A percentile compares a stretch with the other conserved stretches of the same genome.
These are phyloP conservation scores for Halocaridina rubra DNA, from an alignment of 2,888 invertebrate genomes.

Conservation along the genomic window DNA sequence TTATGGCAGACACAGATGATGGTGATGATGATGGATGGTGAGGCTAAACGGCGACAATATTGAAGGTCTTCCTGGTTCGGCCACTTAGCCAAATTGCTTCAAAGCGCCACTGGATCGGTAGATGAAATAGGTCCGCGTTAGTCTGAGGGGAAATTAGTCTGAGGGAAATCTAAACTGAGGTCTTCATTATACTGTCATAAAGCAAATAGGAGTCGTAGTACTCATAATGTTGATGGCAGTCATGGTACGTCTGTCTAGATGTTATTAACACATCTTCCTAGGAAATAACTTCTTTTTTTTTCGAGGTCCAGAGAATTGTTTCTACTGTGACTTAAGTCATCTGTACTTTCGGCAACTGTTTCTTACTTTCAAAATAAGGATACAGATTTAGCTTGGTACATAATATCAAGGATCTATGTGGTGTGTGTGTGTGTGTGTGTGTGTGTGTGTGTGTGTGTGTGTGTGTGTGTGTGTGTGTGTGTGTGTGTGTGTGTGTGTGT, in stretches of 20 bases:
- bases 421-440: not conserved
- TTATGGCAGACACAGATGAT: not conserved
- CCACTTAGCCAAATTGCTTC: not conserved
- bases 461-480: not conserved
- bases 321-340: not conserved
- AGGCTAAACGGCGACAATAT: not conserved
- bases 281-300: too few relatives aligned
- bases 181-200: too few relatives aligned
- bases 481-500: not conserved
- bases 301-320: too few relatives aligned
- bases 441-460: conserved; percentile 8
- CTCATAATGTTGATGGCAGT: too few relatives aligned
- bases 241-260: too few relatives aligned
- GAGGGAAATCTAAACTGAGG: too few relatives aligned
- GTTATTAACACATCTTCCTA: too few relatives aligned
- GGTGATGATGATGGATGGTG: not conserved
- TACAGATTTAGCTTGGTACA: too few relatives aligned
- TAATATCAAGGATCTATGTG: not conserved
- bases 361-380: too few relatives aligned
- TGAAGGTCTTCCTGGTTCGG: not conserved
- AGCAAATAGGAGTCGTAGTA: too few relatives aligned
- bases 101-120: not conserved
- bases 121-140: not conserved
- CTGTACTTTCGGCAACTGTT: too few relatives aligned
- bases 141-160: too few relatives aligned